A percentile compares a stretch with the other conserved stretches of the same genome.
Evolutionary conservation across 1,140 invertebrate species (phyloP).

Genomic region (Portunus trituberculatus): DNA sequence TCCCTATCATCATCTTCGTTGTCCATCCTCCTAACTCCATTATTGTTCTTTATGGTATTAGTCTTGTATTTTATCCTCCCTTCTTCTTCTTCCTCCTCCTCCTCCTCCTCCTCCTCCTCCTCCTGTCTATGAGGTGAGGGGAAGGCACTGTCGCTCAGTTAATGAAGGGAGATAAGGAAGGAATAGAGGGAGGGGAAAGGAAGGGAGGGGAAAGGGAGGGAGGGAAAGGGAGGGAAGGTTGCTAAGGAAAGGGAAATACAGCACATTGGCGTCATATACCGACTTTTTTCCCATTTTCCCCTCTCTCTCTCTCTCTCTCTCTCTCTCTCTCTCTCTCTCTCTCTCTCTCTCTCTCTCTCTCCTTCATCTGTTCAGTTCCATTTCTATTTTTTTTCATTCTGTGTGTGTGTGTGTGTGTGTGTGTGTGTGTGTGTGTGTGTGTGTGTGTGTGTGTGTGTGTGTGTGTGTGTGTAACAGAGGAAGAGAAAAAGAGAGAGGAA

Average conservation of each 20-base stretch:
- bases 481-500: background rate
- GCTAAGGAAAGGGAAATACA: too few species aligned
- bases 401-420: conserved; percentile 29
- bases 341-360: too few species aligned
- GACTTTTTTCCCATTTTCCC: background rate
- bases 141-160: background rate
- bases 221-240: background rate
- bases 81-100: too few species aligned
- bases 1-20: background rate
- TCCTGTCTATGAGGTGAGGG: background rate
- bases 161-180: background rate
- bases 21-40: background rate
- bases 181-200: background rate
- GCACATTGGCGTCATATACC: background rate
- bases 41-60: background rate
- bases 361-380: too few species aligned
- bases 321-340: too few species aligned
- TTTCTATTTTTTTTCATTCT: background rate
- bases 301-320: too few species aligned
- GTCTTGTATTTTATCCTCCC: background rate
- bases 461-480: too few species aligned
- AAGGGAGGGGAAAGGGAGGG: background rate
- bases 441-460: conserved; percentile 33
- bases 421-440: conserved; percentile 31
- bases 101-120: background rate